Conservation (phyloP, 2,113 vertebrate genomes). For the Cinclus mexicanus region DNA sequence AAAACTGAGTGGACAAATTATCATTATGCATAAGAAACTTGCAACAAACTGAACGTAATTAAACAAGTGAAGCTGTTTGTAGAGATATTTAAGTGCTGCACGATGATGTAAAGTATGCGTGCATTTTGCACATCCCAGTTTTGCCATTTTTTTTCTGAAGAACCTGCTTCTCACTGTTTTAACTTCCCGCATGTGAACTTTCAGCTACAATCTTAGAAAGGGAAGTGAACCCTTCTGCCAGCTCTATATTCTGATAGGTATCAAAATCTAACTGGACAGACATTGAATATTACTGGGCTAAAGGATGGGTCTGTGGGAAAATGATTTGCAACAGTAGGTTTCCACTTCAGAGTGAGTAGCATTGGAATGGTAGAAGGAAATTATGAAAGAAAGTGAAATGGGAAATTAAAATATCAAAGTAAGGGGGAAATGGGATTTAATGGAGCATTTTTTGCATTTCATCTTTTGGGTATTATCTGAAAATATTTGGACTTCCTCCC, state of each 20-base stretch:
- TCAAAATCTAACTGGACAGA: not conserved
- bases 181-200: not conserved
- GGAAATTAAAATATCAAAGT: slow-evolving; percentile 77
- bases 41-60: slow-evolving; percentile 41
- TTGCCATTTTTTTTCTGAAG: not conserved
- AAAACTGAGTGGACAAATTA: slow-evolving; percentile 48
- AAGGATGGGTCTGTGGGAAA: slow-evolving; percentile 44
- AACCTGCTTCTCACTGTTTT: not conserved
- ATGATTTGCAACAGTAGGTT: slow-evolving; percentile 17
- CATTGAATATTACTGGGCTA: not conserved
- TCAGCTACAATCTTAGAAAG: not conserved
- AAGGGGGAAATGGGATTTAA: slow-evolving; percentile 68
- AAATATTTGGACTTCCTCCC: slow-evolving; percentile 57
- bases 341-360: slow-evolving; percentile 31
- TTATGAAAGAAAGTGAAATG: slow-evolving; percentile 73
- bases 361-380: slow-evolving; percentile 65
- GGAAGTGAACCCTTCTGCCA: not conserved
- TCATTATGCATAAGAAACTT: slow-evolving; percentile 1
- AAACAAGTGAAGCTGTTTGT: not conserved
- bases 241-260: not conserved
- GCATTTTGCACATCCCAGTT: not conserved
- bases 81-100: not conserved
- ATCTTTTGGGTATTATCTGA: slow-evolving; percentile 55
- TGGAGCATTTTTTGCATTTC: slow-evolving; percentile 62
- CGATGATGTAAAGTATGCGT: not conserved